Percentiles rank a stretch among this genome's conserved stretches.
Evolutionary conservation across 2,888 invertebrate genomes (phyloP).

Genomic region (Drosophila macrothrix): DNA sequence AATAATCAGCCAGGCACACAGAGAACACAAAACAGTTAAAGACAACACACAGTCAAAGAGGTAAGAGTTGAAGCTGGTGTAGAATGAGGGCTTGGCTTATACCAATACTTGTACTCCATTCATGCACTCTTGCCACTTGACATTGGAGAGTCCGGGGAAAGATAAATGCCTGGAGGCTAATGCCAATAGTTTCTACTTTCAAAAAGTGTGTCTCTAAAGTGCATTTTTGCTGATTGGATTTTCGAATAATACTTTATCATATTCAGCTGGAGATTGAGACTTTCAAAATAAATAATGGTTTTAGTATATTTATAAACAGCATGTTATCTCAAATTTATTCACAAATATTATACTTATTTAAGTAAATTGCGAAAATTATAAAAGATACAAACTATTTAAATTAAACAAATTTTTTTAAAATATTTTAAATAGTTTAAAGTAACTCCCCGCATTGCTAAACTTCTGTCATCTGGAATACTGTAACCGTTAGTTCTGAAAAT

Average conservation of each 20-base stretch:
- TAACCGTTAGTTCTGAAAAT: neutral
- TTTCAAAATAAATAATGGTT: neutral
- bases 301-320: neutral
- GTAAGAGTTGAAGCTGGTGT: neutral
- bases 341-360: neutral
- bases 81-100: slow-evolving; percentile 36
- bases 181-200: slow-evolving; percentile 7
- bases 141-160: slow-evolving; percentile 22
- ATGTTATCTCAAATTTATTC: neutral
- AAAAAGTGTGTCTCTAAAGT: slow-evolving; percentile 8
- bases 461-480: neutral
- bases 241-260: slow-evolving; percentile 6
- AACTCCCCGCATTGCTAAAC: neutral
- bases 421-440: neutral
- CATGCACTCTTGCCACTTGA: slow-evolving; percentile 33
- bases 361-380: neutral
- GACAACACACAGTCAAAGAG: slow-evolving; percentile 23
- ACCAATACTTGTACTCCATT: slow-evolving; percentile 16
- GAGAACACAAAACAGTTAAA: slow-evolving; percentile 15
- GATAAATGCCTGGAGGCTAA: slow-evolving; percentile 18
- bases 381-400: neutral
- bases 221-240: neutral
- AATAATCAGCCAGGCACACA: slow-evolving; percentile 61
- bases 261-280: neutral
- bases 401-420: neutral